Evolutionary conservation across 2,113 vertebrate species (phyloP), one percentile per base, ranked within the genome.

Genomic region (Lasiurus borealis): DNA sequence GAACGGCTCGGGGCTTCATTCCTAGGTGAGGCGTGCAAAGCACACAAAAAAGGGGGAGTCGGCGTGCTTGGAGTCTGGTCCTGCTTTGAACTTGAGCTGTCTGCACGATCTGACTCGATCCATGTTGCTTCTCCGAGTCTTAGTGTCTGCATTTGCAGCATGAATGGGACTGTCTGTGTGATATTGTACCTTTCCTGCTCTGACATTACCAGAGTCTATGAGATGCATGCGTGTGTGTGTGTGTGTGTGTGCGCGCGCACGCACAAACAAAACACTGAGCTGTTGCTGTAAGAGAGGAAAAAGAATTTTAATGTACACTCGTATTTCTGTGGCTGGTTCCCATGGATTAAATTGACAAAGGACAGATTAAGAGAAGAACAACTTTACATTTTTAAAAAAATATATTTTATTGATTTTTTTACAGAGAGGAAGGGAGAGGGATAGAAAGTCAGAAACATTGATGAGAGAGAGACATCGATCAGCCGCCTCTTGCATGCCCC

Each of bases 1-100:
- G 29, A 50, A 76, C 93, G 85, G 78, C 57, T 92, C 66, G 71
- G 31, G 71, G 40, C 57, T 95, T 73, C 12, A n/a, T 89, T 85
- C 73, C 87, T 73, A 27, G 62, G 64, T 48, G 69, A 50, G 34
- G 40, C 36, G 25, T 44, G 36, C 29, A 78, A 87, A 82, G 48
- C 85, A 29, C 4, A 12, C 48, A 29, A 14, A 34, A 31, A 52
- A 34, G 8, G 1, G 1, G 31, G 44, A 75, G 5, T 34, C 4
- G 34, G 27, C 40, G 40, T 48, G 52, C 75, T 36, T n/a, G 57
- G 36, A 69, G 80, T 85, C 66, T 46, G 77, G 59, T 21, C 11
- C 14, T 12, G 25, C 27, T n/a, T 40, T 72, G 75, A 72, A 12
- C 16, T 16, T 6, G 52, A 68, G 19, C 29, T 59, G 48, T 8